Evolutionary conservation across 2,888 invertebrate genomes (phyloP).

Genomic region (Lasioglossum lativentre): DNA sequence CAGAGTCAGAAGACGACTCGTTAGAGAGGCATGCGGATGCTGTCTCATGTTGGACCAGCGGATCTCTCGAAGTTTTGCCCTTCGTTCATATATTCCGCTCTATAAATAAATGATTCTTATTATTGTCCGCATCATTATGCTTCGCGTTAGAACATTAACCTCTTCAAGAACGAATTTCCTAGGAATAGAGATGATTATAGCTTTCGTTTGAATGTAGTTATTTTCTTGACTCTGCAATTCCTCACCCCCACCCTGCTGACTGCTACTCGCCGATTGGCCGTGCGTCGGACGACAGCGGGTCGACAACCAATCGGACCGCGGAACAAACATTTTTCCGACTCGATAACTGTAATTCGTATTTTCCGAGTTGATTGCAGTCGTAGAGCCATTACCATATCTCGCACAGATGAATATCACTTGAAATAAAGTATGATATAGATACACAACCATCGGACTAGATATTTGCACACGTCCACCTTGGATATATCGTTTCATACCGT

Average conservation of each 20-base stretch:
- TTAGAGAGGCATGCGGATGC: constrained; percentile 73
- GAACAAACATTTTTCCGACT: neutral
- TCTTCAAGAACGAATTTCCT: constrained; percentile 8
- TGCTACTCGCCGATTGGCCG: neutral
- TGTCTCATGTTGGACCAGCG: constrained; percentile 20
- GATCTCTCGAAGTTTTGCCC: constrained; percentile 38
- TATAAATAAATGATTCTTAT: constrained; percentile 7
- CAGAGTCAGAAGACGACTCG: constrained; percentile 74
- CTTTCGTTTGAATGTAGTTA: neutral
- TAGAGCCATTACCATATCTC: neutral
- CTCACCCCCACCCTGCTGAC: neutral
- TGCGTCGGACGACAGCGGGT: neutral
- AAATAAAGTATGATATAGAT: neutral
- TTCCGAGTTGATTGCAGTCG: neutral
- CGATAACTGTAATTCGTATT: neutral
- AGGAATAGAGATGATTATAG: constrained; percentile 11
- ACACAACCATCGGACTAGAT: neutral
- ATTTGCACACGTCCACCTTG: neutral
- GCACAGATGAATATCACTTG: neutral
- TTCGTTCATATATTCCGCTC: neutral
- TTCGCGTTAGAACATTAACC: constrained; percentile 10
- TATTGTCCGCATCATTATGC: constrained; percentile 6
- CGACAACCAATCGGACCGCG: neutral
- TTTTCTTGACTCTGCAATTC: constrained; percentile 3
- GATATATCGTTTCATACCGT: neutral